Evolutionary conservation across 1,140 invertebrate species (phyloP).

Genomic region (Nasonia vitripennis): DNA sequence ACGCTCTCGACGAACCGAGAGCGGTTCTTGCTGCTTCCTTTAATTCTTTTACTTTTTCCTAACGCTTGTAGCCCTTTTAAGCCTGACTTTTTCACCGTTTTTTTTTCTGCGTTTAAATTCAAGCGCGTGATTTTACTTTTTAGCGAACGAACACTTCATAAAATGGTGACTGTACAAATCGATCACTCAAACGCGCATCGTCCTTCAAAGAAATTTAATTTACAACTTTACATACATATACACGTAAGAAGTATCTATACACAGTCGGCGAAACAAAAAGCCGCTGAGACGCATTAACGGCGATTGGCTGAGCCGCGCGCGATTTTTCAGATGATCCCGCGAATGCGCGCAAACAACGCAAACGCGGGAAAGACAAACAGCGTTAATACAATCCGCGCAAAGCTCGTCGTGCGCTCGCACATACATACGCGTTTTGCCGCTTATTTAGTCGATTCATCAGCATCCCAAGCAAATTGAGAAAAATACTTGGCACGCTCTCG

Average conservation of each 20-base stretch:
- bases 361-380: conserved; percentile 47
- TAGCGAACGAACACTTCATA: too few species aligned
- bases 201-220: background rate
- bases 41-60: background rate
- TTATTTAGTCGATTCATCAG: conserved; percentile 51
- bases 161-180: too few species aligned
- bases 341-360: conserved; percentile 52
- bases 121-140: too few species aligned
- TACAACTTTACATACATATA: background rate
- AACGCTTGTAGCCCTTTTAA: background rate
- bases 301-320: background rate
- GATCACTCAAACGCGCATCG: too few species aligned
- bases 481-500: conserved; percentile 42
- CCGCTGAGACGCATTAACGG: background rate
- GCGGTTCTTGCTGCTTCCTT: background rate
- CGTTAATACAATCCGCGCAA: conserved; percentile 30
- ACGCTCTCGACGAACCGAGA: background rate
- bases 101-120: background rate
- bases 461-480: conserved; percentile 29
- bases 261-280: background rate
- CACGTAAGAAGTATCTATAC: background rate
- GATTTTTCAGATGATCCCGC: conserved; percentile 49
- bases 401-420: background rate
- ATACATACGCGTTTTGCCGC: background rate
- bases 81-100: background rate